Evolutionary conservation across 1,140 invertebrate species (phyloP).

Genomic region (Campodea augens): DNA sequence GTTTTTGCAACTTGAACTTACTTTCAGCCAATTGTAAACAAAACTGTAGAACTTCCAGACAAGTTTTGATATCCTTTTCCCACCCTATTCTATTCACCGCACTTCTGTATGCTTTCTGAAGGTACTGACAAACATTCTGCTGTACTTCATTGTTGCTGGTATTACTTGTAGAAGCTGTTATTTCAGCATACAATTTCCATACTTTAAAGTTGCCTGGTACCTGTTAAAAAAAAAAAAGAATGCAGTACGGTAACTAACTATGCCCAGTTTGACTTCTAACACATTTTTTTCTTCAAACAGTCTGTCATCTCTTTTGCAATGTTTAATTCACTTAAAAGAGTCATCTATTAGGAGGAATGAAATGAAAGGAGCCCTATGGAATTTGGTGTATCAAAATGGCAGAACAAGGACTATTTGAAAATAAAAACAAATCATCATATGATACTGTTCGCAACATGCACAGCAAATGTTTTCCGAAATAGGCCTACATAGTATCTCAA

Average conservation of each 20-base stretch:
- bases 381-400: no score
- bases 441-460: no score
- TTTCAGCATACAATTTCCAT: slow-evolving; percentile 58
- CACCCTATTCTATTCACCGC: slow-evolving; percentile 31
- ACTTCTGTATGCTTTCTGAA: slow-evolving; percentile 31
- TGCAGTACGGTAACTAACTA: not conserved
- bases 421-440: no score
- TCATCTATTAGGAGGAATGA: not conserved
- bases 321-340: not conserved
- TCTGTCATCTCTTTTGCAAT: not conserved
- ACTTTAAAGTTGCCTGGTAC: slow-evolving; percentile 42
- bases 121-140: slow-evolving; percentile 32
- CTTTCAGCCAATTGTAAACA: slow-evolving; percentile 19
- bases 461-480: no score
- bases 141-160: slow-evolving; percentile 36
- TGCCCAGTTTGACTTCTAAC: not conserved
- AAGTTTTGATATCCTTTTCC: slow-evolving; percentile 29
- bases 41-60: slow-evolving; percentile 17
- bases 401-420: no score
- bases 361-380: not conserved
- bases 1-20: no score
- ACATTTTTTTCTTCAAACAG: not conserved
- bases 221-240: slow-evolving; percentile 15
- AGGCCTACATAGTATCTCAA: no score
- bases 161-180: slow-evolving; percentile 40